A percentile compares a stretch with the other conserved stretches of the same genome.
These are phyloP conservation scores for Sardina pilchardus DNA, from an alignment of 2,113 vertebrate genomes.

Conservation along the genomic window DNA sequence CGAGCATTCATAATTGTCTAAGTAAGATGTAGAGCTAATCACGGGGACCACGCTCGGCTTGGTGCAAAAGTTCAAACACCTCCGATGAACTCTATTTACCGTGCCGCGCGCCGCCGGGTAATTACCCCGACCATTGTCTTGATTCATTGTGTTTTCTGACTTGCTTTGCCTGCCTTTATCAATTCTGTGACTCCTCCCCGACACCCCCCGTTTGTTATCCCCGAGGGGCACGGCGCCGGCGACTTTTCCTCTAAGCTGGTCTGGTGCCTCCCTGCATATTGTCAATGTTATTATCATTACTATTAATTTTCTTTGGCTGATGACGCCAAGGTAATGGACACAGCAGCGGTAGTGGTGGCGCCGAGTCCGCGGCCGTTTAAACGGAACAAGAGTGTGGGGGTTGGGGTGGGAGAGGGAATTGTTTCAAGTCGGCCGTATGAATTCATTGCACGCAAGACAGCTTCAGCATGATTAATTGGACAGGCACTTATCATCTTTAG, in stretches of 20 bases:
- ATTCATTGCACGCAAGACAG: conserved; percentile 31
- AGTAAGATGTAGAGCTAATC: conserved; percentile 60
- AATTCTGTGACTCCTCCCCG: conserved; percentile 60
- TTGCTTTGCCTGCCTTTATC: conserved; percentile 68
- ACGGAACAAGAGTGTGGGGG: not conserved
- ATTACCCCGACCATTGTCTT: conserved; percentile 69
- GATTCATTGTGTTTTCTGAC: conserved; percentile 66
- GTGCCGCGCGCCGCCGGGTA: conserved; percentile 60
- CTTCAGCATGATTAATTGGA: conserved; percentile 47
- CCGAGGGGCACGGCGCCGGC: conserved; percentile 7
- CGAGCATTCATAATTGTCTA: conserved; percentile 19
- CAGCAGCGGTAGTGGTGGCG: conserved; percentile 40
- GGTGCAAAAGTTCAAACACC: conserved; percentile 55
- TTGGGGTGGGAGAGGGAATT: conserved; percentile 3
- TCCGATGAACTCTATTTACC: conserved; percentile 62
- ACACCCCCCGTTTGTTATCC: conserved; percentile 47
- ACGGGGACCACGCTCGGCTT: conserved; percentile 46
- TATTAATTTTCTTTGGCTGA: conserved; percentile 51
- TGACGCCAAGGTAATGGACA: conserved; percentile 57
- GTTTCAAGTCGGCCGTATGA: conserved; percentile 36
- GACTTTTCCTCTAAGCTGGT: not conserved
- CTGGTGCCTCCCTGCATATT: not conserved
- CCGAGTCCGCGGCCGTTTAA: conserved; percentile 58
- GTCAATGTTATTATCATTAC: not conserved
- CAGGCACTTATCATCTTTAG: conserved; percentile 30